Base-by-base conservation (phyloP, 2,797 vertebrate genomes). In the Gymnothorax reevesii region DNA sequence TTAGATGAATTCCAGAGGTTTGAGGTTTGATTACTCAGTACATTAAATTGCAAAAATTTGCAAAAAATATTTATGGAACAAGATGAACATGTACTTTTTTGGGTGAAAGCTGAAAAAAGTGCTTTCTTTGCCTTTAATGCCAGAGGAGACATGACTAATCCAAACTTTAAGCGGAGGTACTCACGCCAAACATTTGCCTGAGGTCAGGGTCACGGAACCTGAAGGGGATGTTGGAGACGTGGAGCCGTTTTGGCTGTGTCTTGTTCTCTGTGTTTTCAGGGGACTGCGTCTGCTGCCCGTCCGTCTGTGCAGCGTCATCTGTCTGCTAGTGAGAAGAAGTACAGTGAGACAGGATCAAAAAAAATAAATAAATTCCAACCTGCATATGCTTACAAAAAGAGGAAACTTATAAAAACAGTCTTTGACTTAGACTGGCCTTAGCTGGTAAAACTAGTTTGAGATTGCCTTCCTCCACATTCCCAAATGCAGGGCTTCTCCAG, bases 151-250 rank as follows among this genome's bases (percentile, higher is more conserved):
- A 42, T 42, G 33, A 42, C 33, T 42, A 42, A 42, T 42, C 33
- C 33, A 42, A 42, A 42, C 2, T 42, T 42, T 42, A 42, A 42
- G 69, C 0, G 1, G 69, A 10, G 69, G 27, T 66, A 97, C 97
- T 97, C 94, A 99, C 98, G 82, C 98, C 98, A 92, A 99, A 99
- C 97, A 98, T 99, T 97, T 98, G 98, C 94, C 98, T 97, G 94
- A 99, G 98, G 92, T 98, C 98, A 83, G 97, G 97, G 92, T 99
- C 98, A 92, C 98, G 96, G 93, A 99, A 99, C 94, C 98, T 96
- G 97, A 99, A 99, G 85, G 98, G 98, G 95, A 99, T 99, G 95
- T 99, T 99, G 94, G 98, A 98, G 90, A 99, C 97, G 2, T 99
- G 98, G 87, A 99, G 98, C 93, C 98, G 93, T 92, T 99, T 99